phyloP scores from a whole-genome alignment of 2,113 vertebrate species.

The Egretta garzetta region DNA sequence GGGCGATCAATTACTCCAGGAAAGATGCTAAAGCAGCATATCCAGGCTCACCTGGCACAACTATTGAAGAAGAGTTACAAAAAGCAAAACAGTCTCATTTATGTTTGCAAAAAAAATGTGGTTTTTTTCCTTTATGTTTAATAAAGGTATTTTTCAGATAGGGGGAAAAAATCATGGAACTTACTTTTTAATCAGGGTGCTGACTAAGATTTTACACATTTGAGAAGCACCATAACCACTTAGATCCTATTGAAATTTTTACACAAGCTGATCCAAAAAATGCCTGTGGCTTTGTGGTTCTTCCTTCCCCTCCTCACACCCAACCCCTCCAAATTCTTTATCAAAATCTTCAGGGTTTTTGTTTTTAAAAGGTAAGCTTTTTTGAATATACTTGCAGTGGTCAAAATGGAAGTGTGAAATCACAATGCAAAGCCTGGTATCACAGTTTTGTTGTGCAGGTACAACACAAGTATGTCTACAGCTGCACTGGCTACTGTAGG shows the following conservation, averaged over 20 bases:
- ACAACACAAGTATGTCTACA: neutral
- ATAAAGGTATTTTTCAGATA: neutral
- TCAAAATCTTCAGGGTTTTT: neutral
- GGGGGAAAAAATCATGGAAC: neutral
- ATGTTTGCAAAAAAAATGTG: neutral
- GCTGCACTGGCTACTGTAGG: neutral
- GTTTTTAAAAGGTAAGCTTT: neutral
- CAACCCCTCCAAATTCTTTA: too few relatives aligned
- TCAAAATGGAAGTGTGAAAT: neutral
- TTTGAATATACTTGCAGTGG: neutral
- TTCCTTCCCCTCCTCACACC: neutral
- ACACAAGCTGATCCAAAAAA: neutral
- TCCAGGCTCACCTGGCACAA: neutral
- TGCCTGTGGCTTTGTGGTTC: neutral
- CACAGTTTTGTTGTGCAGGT: neutral
- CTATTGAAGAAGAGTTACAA: neutral
- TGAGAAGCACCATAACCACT: neutral
- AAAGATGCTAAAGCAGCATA: conserved; percentile 1
- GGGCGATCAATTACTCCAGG: neutral
- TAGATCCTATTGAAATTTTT: neutral
- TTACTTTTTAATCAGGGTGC: neutral
- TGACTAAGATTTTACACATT: neutral
- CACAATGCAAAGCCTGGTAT: neutral
- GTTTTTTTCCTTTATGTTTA: neutral
- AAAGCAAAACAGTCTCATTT: neutral